Evolutionary conservation across 2,797 vertebrate species (phyloP), one percentile per base, ranked within the genome.

Genomic region (Enoplosus armatus): DNA sequence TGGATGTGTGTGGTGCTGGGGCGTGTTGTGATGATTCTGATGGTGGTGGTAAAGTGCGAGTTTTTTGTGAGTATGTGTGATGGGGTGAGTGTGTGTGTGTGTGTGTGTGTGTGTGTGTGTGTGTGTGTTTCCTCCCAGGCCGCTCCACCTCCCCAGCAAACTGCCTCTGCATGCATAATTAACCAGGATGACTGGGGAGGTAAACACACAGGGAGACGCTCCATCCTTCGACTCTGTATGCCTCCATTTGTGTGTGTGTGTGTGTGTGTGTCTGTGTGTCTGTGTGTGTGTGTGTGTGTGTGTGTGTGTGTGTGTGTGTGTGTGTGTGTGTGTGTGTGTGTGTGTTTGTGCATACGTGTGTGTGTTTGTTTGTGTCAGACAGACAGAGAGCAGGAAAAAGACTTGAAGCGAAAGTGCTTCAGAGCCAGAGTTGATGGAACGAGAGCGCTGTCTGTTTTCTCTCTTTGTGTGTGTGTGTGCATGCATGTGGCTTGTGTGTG

Each of bases 111-210:
- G 47, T 51, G 71, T 68, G 68, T 47, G 69, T 26, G 68, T 59
- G 65, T 58, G 55, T 51, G 65, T 72, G 62, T 56, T 87, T 87
- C 84, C 85, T 90, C 85, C 84, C 87, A 88, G 85, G 91, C 85
- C 39, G 64, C 87, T 87, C 84, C 83, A 81, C 84, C 87, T 88
- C 86, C 79, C 85, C 79, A 76, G 82, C 78, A 90, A 90, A 90
- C 90, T 92, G 88, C 87, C 84, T 86, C 86, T 87, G 91, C 90
- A 94, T 92, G 90, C 90, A 94, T 94, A 94, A 93, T 94, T 93
- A 91, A 93, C 83, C 87, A 90, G 88, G 80, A 92, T 79, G 90
- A 88, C 89, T 87, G 82, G 75, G 87, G 91, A 93, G 89, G 91
- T 93, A 91, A 94, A 94, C 89, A 92, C 87, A 83, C 85, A 77